Evolutionary conservation across 2,888 invertebrate genomes (phyloP).

Genomic region (Amphipoea oculea): DNA sequence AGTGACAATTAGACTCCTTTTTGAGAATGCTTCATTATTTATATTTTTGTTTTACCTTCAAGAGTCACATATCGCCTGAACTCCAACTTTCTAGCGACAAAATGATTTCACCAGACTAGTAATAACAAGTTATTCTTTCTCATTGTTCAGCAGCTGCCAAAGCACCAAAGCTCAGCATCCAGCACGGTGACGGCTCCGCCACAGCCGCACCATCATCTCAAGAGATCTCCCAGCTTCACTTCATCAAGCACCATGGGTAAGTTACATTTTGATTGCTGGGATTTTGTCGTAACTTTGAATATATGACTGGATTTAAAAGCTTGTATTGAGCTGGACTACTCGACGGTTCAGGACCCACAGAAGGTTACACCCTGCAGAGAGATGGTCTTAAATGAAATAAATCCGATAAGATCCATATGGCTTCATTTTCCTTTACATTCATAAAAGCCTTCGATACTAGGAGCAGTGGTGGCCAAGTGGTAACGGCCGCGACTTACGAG

Average conservation of each 20-base stretch:
- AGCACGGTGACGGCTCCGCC: slow-evolving; percentile 70
- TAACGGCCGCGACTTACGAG: too few species aligned
- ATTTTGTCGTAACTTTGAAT: not conserved
- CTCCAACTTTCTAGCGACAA: not conserved
- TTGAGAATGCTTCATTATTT: not conserved
- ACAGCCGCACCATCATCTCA: slow-evolving; percentile 82
- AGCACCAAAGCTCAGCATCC: slow-evolving; percentile 71
- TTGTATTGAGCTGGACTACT: too few species aligned
- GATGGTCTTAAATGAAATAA: too few species aligned
- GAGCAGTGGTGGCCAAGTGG: too few species aligned
- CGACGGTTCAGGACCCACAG: too few species aligned
- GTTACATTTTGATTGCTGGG: slow-evolving; percentile 35
- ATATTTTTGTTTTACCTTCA: not conserved
- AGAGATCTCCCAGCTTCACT: slow-evolving; percentile 86
- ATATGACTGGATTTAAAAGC: too few species aligned
- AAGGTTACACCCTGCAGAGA: too few species aligned
- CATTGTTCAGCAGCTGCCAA: slow-evolving; percentile 68
- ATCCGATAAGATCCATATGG: not conserved
- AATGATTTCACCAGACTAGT: not conserved
- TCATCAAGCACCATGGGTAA: slow-evolving; percentile 81
- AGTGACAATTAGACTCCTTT: not conserved
- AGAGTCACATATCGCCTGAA: not conserved
- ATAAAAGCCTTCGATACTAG: not conserved
- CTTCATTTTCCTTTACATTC: not conserved
- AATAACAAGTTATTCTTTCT: not conserved